These are phyloP conservation scores for Glaucomys volans DNA, from an alignment of 2,113 vertebrate species.

Conservation along the genomic window DNA sequence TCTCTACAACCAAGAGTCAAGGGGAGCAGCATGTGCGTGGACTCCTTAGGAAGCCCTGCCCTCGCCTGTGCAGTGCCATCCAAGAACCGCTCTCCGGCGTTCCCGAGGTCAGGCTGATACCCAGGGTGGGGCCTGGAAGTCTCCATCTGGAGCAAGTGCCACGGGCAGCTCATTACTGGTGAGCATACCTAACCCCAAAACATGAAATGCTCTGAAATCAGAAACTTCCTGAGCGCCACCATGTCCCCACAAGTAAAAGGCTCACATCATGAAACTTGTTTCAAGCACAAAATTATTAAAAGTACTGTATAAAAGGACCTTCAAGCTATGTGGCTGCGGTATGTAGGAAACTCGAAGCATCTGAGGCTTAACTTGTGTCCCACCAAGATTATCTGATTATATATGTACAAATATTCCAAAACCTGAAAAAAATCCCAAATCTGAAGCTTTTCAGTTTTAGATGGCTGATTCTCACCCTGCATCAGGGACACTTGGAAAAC, in stretches of 20 bases:
- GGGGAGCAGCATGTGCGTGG: fast-evolving
- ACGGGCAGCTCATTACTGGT: neutral
- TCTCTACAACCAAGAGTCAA: too few relatives aligned
- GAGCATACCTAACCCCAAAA: neutral
- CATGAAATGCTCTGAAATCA: neutral
- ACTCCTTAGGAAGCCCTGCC: neutral
- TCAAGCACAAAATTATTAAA: neutral
- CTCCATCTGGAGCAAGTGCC: neutral
- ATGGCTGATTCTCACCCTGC: neutral
- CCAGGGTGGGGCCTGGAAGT: neutral
- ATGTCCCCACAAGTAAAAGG: neutral
- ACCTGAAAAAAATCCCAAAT: neutral
- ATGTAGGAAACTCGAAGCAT: neutral
- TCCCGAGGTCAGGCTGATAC: neutral
- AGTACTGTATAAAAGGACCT: neutral
- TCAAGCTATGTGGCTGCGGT: neutral
- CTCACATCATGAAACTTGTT: neutral
- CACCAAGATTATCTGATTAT: neutral
- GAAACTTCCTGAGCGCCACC: neutral
- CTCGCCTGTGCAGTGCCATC: too few relatives aligned
- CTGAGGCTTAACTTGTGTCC: neutral
- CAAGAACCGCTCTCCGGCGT: too few relatives aligned
- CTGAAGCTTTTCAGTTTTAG: neutral
- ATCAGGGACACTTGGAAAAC: neutral
- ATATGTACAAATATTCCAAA: neutral